Evolutionary conservation across 1,140 invertebrate genomes (phyloP).

Genomic region (Drosophila malerkotliana): DNA sequence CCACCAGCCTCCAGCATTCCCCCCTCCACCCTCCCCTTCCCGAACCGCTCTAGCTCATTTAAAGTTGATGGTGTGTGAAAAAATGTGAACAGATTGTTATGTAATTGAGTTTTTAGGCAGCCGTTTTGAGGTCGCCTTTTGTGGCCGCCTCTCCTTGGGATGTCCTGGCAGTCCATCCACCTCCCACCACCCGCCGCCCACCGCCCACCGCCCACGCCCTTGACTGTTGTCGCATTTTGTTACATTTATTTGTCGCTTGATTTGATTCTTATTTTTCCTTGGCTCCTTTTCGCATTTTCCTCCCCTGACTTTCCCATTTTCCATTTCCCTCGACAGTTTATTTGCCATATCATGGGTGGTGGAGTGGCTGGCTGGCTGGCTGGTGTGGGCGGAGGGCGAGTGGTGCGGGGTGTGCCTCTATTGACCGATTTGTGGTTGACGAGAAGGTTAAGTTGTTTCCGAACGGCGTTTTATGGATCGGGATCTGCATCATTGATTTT

Average conservation of each 20-base stretch:
- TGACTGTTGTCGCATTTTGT: conserved; percentile 65
- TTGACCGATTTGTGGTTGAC: conserved; percentile 66
- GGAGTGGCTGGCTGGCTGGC: neutral
- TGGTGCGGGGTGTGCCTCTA: conserved; percentile 23
- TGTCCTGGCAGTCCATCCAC: conserved; percentile 22
- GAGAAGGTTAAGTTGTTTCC: conserved; percentile 44
- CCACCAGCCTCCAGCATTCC: conserved; percentile 1
- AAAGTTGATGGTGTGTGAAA: conserved; percentile 84
- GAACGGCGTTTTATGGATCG: conserved; percentile 12
- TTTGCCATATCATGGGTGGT: conserved; percentile 41
- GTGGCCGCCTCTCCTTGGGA: conserved; percentile 58
- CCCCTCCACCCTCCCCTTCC: neutral
- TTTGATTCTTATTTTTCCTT: conserved; percentile 59
- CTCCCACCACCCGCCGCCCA: neutral
- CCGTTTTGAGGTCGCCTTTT: conserved; percentile 81
- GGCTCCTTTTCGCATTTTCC: conserved; percentile 8
- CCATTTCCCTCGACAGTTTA: conserved; percentile 35
- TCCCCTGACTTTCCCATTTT: neutral
- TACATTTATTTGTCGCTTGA: conserved; percentile 80
- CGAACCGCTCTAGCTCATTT: conserved; percentile 68
- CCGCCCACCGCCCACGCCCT: neutral
- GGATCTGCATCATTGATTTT: conserved; percentile 55
- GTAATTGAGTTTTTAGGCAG: conserved; percentile 84
- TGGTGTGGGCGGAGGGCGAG: neutral
- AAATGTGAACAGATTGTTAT: conserved; percentile 84